Percentiles rank a stretch among this genome's conserved stretches.
phyloP scores from a whole-genome alignment of 1,140 invertebrate species.

The Drosophila erecta region DNA sequence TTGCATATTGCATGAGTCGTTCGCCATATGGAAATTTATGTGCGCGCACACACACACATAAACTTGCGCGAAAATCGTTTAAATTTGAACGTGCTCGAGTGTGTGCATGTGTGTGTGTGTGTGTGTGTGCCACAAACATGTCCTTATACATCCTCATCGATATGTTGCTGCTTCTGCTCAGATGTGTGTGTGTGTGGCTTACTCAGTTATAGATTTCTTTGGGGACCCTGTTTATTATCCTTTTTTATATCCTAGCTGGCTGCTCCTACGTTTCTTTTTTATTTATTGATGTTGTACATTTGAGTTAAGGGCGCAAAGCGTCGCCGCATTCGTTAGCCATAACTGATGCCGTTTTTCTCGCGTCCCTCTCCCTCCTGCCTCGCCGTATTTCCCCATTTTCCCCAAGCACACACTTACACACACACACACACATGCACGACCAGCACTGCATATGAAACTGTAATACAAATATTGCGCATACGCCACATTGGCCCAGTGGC shows the following conservation, averaged over 20 bases:
- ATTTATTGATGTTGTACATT: slow-evolving; percentile 82
- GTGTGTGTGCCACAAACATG: slow-evolving; percentile 63
- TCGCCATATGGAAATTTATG: slow-evolving; percentile 79
- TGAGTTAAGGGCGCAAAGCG: slow-evolving; percentile 73
- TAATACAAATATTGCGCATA: slow-evolving; percentile 82
- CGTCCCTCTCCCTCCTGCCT: background rate
- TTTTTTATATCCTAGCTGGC: slow-evolving; percentile 71
- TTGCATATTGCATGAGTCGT: slow-evolving; percentile 77
- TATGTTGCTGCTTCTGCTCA: slow-evolving; percentile 28
- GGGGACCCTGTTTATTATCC: slow-evolving; percentile 80
- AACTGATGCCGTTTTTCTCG: slow-evolving; percentile 74
- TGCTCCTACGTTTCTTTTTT: slow-evolving; percentile 46
- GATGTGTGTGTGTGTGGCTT: slow-evolving; percentile 42
- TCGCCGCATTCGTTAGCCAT: slow-evolving; percentile 78
- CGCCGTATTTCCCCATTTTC: no score
- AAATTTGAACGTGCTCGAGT: slow-evolving; percentile 74
- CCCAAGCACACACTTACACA: slow-evolving; percentile 5
- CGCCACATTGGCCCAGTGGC: slow-evolving; percentile 59
- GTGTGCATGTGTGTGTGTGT: slow-evolving; percentile 9
- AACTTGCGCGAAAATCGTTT: slow-evolving; percentile 55
- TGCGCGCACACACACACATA: slow-evolving; percentile 18
- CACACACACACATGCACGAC: slow-evolving; percentile 38
- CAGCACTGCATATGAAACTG: slow-evolving; percentile 62
- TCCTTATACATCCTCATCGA: slow-evolving; percentile 68
- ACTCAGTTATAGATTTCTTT: slow-evolving; percentile 81